These are phyloP conservation scores for Sylvia borin DNA, from an alignment of 2,797 vertebrate species.

Conservation along the genomic window DNA sequence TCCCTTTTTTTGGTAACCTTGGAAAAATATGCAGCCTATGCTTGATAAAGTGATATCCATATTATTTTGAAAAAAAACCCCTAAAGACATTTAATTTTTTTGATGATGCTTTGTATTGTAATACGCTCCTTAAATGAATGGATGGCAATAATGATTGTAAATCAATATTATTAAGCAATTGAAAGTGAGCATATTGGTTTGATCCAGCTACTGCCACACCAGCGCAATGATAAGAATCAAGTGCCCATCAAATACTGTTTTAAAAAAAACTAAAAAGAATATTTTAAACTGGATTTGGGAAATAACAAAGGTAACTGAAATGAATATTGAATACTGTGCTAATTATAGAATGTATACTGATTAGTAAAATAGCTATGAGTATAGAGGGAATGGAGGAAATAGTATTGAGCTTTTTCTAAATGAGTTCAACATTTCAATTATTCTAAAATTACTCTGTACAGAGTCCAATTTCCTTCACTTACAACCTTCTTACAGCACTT, in stretches of 20 bases:
- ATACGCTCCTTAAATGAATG: neutral
- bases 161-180: neutral
- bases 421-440: slow-evolving; percentile 1
- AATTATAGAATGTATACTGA: neutral
- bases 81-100: neutral
- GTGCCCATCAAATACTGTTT: neutral
- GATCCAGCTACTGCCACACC: neutral
- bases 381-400: neutral
- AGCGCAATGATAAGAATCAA: neutral
- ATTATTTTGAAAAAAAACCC: accelerated
- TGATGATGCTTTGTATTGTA: neutral
- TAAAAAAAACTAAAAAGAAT: neutral
- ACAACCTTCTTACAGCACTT: neutral
- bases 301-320: neutral
- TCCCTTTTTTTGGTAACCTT: neutral
- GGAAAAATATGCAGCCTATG: neutral
- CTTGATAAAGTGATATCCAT: neutral
- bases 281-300: neutral
- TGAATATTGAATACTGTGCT: neutral
- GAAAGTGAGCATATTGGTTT: neutral
- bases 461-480: slow-evolving; percentile 13
- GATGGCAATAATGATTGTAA: neutral
- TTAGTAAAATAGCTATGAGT: neutral
- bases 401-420: neutral
- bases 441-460: neutral